Percentiles rank a stretch among this genome's conserved stretches.
Evolutionary conservation across 2,113 vertebrate genomes (phyloP).

Genomic region (Dicaeum eximium): DNA sequence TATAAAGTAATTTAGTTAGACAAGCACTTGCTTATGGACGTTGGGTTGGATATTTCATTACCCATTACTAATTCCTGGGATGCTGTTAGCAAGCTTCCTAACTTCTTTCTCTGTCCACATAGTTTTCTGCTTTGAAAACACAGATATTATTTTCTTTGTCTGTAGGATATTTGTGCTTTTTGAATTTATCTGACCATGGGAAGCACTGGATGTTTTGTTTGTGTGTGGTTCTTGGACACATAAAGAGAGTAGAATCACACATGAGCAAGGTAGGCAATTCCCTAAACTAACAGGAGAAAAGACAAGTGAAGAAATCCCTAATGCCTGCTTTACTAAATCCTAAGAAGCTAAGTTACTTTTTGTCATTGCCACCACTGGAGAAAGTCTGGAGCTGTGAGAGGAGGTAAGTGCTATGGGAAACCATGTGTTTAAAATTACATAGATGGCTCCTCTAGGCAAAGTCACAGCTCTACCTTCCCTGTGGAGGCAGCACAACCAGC

Average conservation of each 20-base stretch:
- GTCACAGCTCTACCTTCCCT: not conserved
- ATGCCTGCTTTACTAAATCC: not conserved
- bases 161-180: not conserved
- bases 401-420: accelerated
- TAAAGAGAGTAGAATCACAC: not conserved
- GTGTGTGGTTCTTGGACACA: not conserved
- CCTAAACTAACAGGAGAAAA: not conserved
- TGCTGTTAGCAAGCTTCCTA: not conserved
- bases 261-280: not conserved
- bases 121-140: not conserved
- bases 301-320: not conserved
- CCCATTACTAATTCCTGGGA: not conserved
- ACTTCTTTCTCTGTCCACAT: not conserved
- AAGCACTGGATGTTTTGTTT: not conserved
- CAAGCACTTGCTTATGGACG: not conserved
- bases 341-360: not conserved
- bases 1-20: not conserved
- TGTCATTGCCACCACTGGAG: not conserved
- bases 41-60: not conserved
- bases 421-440: not conserved
- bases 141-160: not conserved
- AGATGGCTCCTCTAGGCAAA: not conserved
- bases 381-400: not conserved
- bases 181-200: not conserved
- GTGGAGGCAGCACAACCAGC: not conserved